A percentile compares a stretch with the other conserved stretches of the same genome.
phyloP scores from a whole-genome alignment of 2,888 invertebrate species.

The Xestoiulus laeticollis region DNA sequence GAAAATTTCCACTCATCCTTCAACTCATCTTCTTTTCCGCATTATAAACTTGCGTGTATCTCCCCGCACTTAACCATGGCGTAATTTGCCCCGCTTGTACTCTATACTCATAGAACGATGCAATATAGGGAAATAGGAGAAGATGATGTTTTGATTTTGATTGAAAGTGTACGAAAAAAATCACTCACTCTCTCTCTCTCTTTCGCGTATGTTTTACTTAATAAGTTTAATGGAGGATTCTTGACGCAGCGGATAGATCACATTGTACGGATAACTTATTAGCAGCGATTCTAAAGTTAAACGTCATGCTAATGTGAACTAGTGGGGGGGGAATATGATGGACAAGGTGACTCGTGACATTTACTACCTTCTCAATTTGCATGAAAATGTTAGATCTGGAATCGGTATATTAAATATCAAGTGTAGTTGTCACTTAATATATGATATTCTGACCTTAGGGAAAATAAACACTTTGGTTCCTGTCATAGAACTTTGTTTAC shows the following conservation, averaged over 20 bases:
- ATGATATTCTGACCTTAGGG: too few species aligned
- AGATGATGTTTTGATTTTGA: conserved; percentile 39
- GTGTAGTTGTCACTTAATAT: too few species aligned
- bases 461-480: too few species aligned
- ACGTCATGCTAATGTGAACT: not conserved
- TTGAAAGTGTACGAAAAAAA: not conserved
- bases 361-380: not conserved
- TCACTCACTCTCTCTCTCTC: too few species aligned
- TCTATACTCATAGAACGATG: not conserved
- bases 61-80: conserved; percentile 19
- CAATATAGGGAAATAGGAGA: not conserved
- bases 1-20: conserved; percentile 43
- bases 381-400: not conserved
- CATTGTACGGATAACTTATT: not conserved
- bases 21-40: conserved; percentile 39
- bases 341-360: not conserved
- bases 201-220: not conserved
- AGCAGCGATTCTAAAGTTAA: not conserved
- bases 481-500: too few species aligned
- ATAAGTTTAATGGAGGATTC: conserved; percentile 29
- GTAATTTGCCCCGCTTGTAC: not conserved
- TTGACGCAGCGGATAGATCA: not conserved
- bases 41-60: conserved; percentile 30
- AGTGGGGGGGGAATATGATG: not conserved
- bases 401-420: not conserved